A percentile compares a stretch with the other conserved stretches of the same genome.
These are phyloP conservation scores for Baccha elongata DNA, from an alignment of 2,888 invertebrate species.

Conservation along the genomic window DNA sequence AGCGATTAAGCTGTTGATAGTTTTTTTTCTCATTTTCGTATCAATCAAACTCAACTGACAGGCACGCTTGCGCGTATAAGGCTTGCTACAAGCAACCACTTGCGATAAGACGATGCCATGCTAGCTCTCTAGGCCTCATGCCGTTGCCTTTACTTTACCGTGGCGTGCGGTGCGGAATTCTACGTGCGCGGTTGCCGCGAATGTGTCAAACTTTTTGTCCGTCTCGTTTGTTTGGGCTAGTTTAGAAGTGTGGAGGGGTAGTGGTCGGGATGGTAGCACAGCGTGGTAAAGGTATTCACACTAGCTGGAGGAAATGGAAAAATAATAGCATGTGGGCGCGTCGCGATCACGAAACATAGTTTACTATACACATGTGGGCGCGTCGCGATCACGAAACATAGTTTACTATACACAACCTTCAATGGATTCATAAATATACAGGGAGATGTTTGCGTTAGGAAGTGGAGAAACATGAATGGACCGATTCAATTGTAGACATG, in stretches of 20 bases:
- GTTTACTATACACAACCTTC: conserved; percentile 67
- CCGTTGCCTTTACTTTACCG: conserved; percentile 75
- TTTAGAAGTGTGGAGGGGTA: conserved; percentile 30
- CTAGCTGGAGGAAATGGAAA: conserved; percentile 61
- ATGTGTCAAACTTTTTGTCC: conserved; percentile 47
- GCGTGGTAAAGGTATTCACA: conserved; percentile 27
- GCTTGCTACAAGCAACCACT: conserved; percentile 77
- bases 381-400: conserved; percentile 47
- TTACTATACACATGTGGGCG: conserved; percentile 63
- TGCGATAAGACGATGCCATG: conserved; percentile 77
- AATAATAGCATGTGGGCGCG: conserved; percentile 75
- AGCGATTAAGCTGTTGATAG: conserved; percentile 75
- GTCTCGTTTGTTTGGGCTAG: conserved; percentile 15
- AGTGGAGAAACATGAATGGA: conserved; percentile 63
- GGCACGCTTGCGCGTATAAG: conserved; percentile 78
- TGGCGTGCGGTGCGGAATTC: conserved; percentile 32
- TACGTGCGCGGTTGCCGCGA: conserved; percentile 76
- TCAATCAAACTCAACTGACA: conserved; percentile 80
- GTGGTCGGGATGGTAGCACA: conserved; percentile 47
- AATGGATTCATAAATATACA: conserved; percentile 35
- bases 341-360: conserved; percentile 60
- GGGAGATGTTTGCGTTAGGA: conserved; percentile 54
- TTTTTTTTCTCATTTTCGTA: conserved; percentile 73
- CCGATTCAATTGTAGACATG: conserved; percentile 17
- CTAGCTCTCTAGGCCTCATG: conserved; percentile 75